Percentiles rank a stretch among this genome's conserved stretches.
Conservation (phyloP, 2,888 invertebrate species). For the Phorcus lineatus region DNA sequence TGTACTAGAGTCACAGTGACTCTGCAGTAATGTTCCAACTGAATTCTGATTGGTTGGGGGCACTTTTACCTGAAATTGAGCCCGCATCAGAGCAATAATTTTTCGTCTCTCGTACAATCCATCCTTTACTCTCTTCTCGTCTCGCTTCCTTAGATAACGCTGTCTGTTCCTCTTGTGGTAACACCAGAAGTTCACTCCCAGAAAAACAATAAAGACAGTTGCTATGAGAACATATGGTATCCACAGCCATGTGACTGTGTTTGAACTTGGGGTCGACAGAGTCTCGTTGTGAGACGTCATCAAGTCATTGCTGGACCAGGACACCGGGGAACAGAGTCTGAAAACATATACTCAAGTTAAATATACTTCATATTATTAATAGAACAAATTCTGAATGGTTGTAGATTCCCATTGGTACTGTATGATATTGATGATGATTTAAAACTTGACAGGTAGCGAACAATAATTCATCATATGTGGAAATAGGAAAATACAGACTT, state of each 20-base stretch:
- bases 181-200: slow-evolving; percentile 57
- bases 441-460: no score
- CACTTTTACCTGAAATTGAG: slow-evolving; percentile 27
- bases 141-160: slow-evolving; percentile 50
- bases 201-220: slow-evolving; percentile 46
- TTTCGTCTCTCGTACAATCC: slow-evolving; percentile 36
- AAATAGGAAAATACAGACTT: no score
- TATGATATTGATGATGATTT: no score
- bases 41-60: not conserved
- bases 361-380: no score
- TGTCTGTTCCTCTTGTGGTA: slow-evolving; percentile 53
- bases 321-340: no score
- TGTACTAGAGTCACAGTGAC: not conserved
- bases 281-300: slow-evolving; percentile 25
- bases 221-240: slow-evolving; percentile 57
- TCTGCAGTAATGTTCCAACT: not conserved
- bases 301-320: not conserved
- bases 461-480: no score
- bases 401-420: no score
- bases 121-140: slow-evolving; percentile 48
- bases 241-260: slow-evolving; percentile 47
- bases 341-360: no score
- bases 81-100: slow-evolving; percentile 36
- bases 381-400: no score
- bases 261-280: not conserved